Evolutionary conservation across 2,888 invertebrate genomes (phyloP).

Genomic region (Pseudanteris insignis): DNA sequence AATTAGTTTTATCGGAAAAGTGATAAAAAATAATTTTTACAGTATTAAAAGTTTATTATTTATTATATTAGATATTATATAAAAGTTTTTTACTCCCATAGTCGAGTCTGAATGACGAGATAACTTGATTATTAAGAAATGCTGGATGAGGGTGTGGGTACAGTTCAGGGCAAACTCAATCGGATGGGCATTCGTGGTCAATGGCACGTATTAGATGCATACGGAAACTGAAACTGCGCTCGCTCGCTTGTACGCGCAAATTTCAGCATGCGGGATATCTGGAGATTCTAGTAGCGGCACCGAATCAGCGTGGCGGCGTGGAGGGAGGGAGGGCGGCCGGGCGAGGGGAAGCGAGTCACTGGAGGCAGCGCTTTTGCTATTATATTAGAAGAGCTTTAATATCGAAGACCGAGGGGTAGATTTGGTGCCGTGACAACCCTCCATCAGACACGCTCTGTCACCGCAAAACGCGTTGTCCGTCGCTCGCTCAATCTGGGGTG

Average conservation of each 20-base stretch:
- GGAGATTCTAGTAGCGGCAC: constrained; percentile 49
- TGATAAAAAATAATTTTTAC: too few relatives aligned
- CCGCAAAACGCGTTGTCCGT: constrained; percentile 61
- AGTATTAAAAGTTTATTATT: too few relatives aligned
- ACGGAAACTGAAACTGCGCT: constrained; percentile 59
- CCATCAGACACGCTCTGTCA: constrained; percentile 66
- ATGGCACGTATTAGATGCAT: constrained; percentile 68
- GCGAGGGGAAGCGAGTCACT: background rate
- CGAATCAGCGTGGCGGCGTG: background rate
- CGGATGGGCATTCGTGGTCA: constrained; percentile 65
- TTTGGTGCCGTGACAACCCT: constrained; percentile 63
- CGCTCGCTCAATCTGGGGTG: constrained; percentile 54
- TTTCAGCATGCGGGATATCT: constrained; percentile 43
- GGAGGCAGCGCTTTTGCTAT: constrained; percentile 56
- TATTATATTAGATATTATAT: too few relatives aligned
- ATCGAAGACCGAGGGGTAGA: constrained; percentile 61
- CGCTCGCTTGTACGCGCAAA: constrained; percentile 18
- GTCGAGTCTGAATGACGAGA: too few relatives aligned
- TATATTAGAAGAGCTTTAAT: constrained; percentile 64
- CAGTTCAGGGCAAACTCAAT: too few relatives aligned
- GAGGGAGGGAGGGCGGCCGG: too few relatives aligned
- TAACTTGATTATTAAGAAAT: constrained; percentile 65
- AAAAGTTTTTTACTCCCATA: too few relatives aligned
- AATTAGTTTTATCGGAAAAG: too few relatives aligned
- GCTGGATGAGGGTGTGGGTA: constrained; percentile 40